These are phyloP conservation scores for Andrena dorsata DNA, from an alignment of 2,888 invertebrate species.

Conservation along the genomic window DNA sequence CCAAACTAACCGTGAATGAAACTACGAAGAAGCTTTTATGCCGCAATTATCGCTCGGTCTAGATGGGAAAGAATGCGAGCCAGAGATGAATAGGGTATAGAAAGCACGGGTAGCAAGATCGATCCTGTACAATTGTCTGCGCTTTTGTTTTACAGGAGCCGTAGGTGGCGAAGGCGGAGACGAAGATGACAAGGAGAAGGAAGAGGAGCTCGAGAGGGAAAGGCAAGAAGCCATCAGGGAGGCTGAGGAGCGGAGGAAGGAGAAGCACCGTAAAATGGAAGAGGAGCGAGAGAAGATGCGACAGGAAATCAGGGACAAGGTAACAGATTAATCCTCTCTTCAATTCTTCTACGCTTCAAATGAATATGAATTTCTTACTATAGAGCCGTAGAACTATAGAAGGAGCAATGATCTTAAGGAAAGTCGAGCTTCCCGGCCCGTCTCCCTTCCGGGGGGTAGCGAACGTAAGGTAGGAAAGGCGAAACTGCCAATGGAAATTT, in stretches of 20 bases:
- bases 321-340: slow-evolving; percentile 81
- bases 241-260: slow-evolving; percentile 99
- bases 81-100: too few relatives aligned
- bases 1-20: slow-evolving; percentile 4
- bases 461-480: background rate
- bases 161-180: slow-evolving; percentile 96
- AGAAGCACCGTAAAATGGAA: slow-evolving; percentile 99
- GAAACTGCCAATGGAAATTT: background rate
- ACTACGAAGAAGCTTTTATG: slow-evolving; percentile 3
- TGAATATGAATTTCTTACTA: too few relatives aligned
- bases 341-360: too few relatives aligned
- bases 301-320: slow-evolving; percentile 99
- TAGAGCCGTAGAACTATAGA: too few relatives aligned
- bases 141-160: slow-evolving; percentile 88
- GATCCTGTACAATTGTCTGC: background rate
- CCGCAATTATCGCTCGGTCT: background rate
- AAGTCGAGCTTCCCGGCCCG: too few relatives aligned
- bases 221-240: slow-evolving; percentile 98
- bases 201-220: slow-evolving; percentile 99
- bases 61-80: too few relatives aligned
- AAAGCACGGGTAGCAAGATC: background rate
- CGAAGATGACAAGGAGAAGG: slow-evolving; percentile 98
- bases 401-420: too few relatives aligned
- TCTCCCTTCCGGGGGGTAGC: too few relatives aligned
- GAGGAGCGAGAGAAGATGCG: slow-evolving; percentile 99